phyloP scores from a whole-genome alignment of 2,888 invertebrate species.

The Palloptera scutellata region DNA sequence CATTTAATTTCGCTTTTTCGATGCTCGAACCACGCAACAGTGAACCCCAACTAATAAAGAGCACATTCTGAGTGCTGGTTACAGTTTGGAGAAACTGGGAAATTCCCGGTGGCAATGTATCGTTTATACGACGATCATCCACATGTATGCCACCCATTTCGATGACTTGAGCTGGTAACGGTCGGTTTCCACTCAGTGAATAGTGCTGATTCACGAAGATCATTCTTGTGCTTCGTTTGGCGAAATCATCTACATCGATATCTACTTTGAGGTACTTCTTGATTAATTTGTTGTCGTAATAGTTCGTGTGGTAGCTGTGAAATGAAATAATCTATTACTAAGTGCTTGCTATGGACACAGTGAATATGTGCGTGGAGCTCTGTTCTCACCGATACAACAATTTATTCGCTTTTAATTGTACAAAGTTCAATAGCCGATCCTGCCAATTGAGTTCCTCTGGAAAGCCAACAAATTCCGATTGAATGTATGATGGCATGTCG shows the following conservation, averaged over 20 bases:
- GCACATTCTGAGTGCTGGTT: conserved; percentile 71
- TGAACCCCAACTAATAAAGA: conserved; percentile 82
- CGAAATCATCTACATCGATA: conserved; percentile 67
- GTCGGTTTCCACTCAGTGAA: conserved; percentile 68
- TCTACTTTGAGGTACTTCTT: conserved; percentile 63
- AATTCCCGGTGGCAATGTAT: conserved; percentile 67
- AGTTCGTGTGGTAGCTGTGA: conserved; percentile 42
- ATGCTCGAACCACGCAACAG: conserved; percentile 74
- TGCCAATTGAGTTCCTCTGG: conserved; percentile 66
- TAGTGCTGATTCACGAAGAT: conserved; percentile 72
- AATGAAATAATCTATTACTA: not conserved
- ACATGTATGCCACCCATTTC: conserved; percentile 73
- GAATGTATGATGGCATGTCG: conserved; percentile 69
- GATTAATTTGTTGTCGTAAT: conserved; percentile 47
- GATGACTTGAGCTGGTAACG: conserved; percentile 69
- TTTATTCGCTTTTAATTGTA: conserved; percentile 52
- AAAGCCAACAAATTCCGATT: conserved; percentile 68
- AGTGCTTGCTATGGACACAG: no score
- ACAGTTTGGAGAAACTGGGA: conserved; percentile 69
- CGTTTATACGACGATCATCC: conserved; percentile 47
- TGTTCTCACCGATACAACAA: conserved; percentile 50
- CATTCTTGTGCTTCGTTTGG: conserved; percentile 67
- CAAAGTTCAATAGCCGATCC: conserved; percentile 66
- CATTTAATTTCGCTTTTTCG: conserved; percentile 68
- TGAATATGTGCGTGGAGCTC: not conserved